These are phyloP conservation scores for Aphyosemion australe DNA, from an alignment of 2,113 vertebrate genomes.

Conservation along the genomic window DNA sequence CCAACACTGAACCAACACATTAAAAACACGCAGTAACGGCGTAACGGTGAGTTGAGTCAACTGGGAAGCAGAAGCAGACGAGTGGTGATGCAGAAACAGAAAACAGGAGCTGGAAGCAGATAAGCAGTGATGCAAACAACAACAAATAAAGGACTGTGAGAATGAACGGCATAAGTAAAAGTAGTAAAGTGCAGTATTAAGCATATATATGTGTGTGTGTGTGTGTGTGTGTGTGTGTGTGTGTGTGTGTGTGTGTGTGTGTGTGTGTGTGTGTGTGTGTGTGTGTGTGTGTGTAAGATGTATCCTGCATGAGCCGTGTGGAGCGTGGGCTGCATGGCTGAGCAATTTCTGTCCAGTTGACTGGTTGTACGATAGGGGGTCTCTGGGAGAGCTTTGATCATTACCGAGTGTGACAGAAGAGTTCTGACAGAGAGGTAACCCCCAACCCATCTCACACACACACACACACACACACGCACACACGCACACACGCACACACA, in stretches of 20 bases:
- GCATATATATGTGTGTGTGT: constrained; percentile 26
- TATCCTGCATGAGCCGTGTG: constrained; percentile 62
- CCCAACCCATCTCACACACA: constrained; percentile 35
- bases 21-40: background rate
- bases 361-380: constrained; percentile 76
- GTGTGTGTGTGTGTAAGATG: constrained; percentile 24
- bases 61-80: constrained; percentile 23
- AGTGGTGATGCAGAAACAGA: constrained; percentile 21
- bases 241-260: constrained; percentile 27
- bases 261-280: constrained; percentile 24
- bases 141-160: constrained; percentile 22
- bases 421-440: constrained; percentile 77
- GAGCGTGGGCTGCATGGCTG: constrained; percentile 72
- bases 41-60: constrained; percentile 13
- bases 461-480: constrained; percentile 34
- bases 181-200: constrained; percentile 16
- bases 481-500: background rate
- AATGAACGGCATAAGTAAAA: constrained; percentile 40
- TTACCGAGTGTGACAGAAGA: constrained; percentile 79
- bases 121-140: constrained; percentile 10
- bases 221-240: constrained; percentile 20
- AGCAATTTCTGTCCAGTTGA: constrained; percentile 77
- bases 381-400: constrained; percentile 80
- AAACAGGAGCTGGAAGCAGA: constrained; percentile 20
- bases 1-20: constrained; percentile 25